phyloP scores from a whole-genome alignment of 2,888 invertebrate species.

The Gymnoscelis rufifasciata region DNA sequence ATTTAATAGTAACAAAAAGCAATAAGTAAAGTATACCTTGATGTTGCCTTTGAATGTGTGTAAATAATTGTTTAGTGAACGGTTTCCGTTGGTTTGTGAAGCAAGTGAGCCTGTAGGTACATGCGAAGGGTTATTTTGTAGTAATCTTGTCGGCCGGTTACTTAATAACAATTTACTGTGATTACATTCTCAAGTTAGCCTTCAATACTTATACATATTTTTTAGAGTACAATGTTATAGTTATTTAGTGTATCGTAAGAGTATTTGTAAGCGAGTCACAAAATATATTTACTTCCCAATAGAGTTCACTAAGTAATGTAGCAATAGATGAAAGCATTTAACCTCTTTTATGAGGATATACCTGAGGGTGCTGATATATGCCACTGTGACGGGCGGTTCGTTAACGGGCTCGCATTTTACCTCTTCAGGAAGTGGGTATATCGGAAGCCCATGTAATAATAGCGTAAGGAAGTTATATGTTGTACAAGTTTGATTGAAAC shows the following conservation, averaged over 20 bases:
- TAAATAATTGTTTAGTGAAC: slow-evolving; percentile 60
- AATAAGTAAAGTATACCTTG: slow-evolving; percentile 79
- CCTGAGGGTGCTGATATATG: slow-evolving; percentile 49
- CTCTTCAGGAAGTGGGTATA: slow-evolving; percentile 32
- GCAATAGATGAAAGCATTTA: slow-evolving; percentile 73
- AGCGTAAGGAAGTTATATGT: slow-evolving; percentile 34
- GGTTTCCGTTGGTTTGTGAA: slow-evolving; percentile 53
- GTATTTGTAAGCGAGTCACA: slow-evolving; percentile 74
- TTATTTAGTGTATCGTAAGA: slow-evolving; percentile 75
- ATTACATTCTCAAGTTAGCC: slow-evolving; percentile 78
- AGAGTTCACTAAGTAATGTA: slow-evolving; percentile 69
- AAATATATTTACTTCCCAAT: slow-evolving; percentile 75
- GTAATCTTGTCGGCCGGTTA: slow-evolving; percentile 76
- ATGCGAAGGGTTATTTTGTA: slow-evolving; percentile 64
- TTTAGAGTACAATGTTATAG: slow-evolving; percentile 80
- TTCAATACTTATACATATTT: slow-evolving; percentile 79
- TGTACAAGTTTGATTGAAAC: slow-evolving; percentile 49
- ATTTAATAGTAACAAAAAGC: slow-evolving; percentile 72
- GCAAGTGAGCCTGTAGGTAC: slow-evolving; percentile 41
- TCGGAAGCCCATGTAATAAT: slow-evolving; percentile 35
- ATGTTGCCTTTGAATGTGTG: slow-evolving; percentile 74
- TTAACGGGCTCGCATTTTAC: slow-evolving; percentile 33
- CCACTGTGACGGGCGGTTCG: slow-evolving; percentile 33
- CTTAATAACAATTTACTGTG: slow-evolving; percentile 77
- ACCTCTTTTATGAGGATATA: slow-evolving; percentile 68